These are phyloP conservation scores for Hyles vespertilio DNA, from an alignment of 1,140 invertebrate genomes.

Conservation along the genomic window DNA sequence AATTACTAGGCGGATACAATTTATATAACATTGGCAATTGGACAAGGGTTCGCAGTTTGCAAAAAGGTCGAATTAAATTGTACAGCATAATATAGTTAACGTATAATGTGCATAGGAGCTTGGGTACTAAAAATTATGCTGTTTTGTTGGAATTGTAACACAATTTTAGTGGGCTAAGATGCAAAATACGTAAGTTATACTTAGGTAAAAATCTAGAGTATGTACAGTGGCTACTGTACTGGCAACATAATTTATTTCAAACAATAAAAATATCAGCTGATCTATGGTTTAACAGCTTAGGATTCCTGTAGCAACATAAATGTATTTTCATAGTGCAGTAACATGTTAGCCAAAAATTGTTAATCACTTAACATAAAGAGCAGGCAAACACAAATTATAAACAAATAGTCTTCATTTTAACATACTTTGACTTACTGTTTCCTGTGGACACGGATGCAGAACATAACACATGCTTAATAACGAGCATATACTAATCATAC, in stretches of 20 bases:
- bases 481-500: slow-evolving; percentile 47
- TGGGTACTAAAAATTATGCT: no score
- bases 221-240: slow-evolving; percentile 10
- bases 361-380: slow-evolving; percentile 52
- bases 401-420: slow-evolving; percentile 46
- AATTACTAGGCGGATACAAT: no score
- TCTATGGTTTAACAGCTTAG: slow-evolving; percentile 8
- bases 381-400: slow-evolving; percentile 58
- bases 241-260: slow-evolving; percentile 15
- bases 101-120: no score
- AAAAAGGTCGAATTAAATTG: no score
- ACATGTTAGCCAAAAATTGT: slow-evolving; percentile 69
- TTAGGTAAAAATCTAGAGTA: not conserved
- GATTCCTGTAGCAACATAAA: slow-evolving; percentile 48
- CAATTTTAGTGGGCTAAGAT: no score
- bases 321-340: slow-evolving; percentile 42
- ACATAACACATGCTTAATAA: slow-evolving; percentile 73
- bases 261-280: slow-evolving; percentile 12
- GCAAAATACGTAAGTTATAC: no score
- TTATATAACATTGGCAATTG: no score
- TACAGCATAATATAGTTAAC: no score
- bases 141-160: no score
- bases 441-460: slow-evolving; percentile 77
- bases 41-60: no score
- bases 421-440: slow-evolving; percentile 82